Base-by-base conservation (phyloP, 2,797 vertebrate genomes). In the Neosalanx taihuensis region DNA sequence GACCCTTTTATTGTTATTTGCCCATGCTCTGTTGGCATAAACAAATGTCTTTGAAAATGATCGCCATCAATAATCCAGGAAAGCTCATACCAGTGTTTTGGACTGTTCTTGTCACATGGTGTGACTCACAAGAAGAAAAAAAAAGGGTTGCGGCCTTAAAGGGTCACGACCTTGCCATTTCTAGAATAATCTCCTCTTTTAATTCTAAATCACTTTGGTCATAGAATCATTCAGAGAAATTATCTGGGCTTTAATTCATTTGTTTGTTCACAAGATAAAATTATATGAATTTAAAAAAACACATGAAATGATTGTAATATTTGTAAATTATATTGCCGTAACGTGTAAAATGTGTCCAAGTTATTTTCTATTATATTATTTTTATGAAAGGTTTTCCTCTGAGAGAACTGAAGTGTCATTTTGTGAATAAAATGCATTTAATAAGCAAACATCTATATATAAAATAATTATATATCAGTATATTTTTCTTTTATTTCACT, bases 331-430 rank as follows among this genome's bases (percentile, higher is more conserved):
- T 87, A 88, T 93, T 91, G 92, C 89, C 92, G 92, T 94, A 92
- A 91, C 88, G 91, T 93, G 92, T 92, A 92, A 91, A 93, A 93
- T 92, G 92, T 94, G 91, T 92, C 88, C 86, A 85, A 90, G 91
- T 93, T 94, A 94, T 93, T 93, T 94, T 94, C 91, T 93, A 93
- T 94, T 92, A 93, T 94, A 93, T 93, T 93, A 93, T 93, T 94
- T 93, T 94, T 94, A 93, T 94, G 91, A 93, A 89, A 89, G 88
- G 87, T 91, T 90, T 90, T 90, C 89, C 88, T 92, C 87, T 90
- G 85, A 92, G 89, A 92, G 88, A 94, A 90, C 88, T 89, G 88
- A 92, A 87, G 91, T 93, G 92, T 93, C 91, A 93, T 92, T 94
- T 93, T 94, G 92, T 94, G 92, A 93, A 93, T 92, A 93, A 92